A percentile compares a stretch with the other conserved stretches of the same genome.
Evolutionary conservation across 1,140 invertebrate species (phyloP).

Genomic region (Globodera rostochiensis): DNA sequence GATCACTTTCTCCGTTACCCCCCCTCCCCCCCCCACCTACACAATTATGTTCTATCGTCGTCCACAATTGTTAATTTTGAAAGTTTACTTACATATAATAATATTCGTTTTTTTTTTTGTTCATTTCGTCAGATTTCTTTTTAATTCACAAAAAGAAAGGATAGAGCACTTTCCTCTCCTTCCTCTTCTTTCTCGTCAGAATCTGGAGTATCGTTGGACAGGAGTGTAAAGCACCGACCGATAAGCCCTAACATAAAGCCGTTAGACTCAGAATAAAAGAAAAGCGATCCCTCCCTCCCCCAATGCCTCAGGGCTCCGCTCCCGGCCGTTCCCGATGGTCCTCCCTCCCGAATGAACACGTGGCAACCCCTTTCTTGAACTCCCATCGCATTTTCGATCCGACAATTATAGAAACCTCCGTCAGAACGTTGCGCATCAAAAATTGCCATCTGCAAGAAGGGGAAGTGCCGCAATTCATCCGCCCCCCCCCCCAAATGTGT

Average conservation of each 20-base stretch:
- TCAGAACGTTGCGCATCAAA: slow-evolving; percentile 46
- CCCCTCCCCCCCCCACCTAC: no score
- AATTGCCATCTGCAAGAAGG: slow-evolving; percentile 37
- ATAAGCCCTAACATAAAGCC: slow-evolving; percentile 35
- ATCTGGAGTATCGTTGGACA: slow-evolving; percentile 40
- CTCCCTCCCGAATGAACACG: slow-evolving; percentile 43
- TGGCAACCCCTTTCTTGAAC: slow-evolving; percentile 44
- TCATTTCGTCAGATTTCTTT: slow-evolving; percentile 3
- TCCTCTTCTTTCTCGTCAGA: not conserved
- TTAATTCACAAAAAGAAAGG: not conserved
- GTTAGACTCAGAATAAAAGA: not conserved
- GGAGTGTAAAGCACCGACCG: slow-evolving; percentile 43
- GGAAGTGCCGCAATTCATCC: not conserved
- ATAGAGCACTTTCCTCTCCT: slow-evolving; percentile 1
- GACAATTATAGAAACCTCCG: slow-evolving; percentile 46
- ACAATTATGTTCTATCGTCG: not conserved
- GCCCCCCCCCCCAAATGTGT: not conserved
- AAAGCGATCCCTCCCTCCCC: not conserved
- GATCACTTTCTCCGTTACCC: not conserved
- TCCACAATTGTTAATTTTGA: slow-evolving; percentile 10
- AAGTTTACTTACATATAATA: not conserved
- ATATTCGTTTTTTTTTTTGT: not conserved
- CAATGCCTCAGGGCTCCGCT: slow-evolving; percentile 10
- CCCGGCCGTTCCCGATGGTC: slow-evolving; percentile 1
- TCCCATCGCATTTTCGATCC: slow-evolving; percentile 45